phyloP scores from a whole-genome alignment of 2,888 invertebrate genomes.

The Anoncus sp. region DNA sequence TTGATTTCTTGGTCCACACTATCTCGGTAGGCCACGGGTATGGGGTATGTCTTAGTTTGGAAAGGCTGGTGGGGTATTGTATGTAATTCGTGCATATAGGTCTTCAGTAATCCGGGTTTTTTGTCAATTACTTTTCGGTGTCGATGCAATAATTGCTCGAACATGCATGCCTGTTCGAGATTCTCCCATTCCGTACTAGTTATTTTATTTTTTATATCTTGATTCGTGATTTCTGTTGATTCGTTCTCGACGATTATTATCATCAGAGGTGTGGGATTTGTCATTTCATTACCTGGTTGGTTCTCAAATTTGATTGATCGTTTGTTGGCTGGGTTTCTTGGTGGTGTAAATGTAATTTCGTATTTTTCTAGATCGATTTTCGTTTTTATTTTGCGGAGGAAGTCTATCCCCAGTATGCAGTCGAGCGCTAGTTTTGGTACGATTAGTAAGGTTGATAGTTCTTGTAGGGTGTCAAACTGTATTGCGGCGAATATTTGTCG shows the following conservation, averaged over 20 bases:
- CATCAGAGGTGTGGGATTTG: neutral
- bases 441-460: neutral
- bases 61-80: neutral
- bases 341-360: neutral
- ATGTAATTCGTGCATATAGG: neutral
- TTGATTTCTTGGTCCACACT: conserved; percentile 52
- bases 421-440: neutral
- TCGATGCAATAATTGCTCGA: neutral
- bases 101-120: neutral
- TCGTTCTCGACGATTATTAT: neutral
- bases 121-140: neutral
- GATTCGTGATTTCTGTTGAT: neutral
- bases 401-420: neutral
- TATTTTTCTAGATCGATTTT: neutral
- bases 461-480: neutral
- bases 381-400: neutral
- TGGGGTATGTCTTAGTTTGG: neutral
- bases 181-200: neutral
- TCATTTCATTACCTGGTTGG: neutral
- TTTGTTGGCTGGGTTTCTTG: neutral
- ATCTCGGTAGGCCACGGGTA: conserved; percentile 1
- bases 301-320: neutral
- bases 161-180: neutral
- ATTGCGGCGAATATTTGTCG: neutral
- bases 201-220: neutral